Percentiles rank a stretch among this genome's conserved stretches.
phyloP scores from a whole-genome alignment of 2,797 vertebrate genomes.

The Tapirus indicus region DNA sequence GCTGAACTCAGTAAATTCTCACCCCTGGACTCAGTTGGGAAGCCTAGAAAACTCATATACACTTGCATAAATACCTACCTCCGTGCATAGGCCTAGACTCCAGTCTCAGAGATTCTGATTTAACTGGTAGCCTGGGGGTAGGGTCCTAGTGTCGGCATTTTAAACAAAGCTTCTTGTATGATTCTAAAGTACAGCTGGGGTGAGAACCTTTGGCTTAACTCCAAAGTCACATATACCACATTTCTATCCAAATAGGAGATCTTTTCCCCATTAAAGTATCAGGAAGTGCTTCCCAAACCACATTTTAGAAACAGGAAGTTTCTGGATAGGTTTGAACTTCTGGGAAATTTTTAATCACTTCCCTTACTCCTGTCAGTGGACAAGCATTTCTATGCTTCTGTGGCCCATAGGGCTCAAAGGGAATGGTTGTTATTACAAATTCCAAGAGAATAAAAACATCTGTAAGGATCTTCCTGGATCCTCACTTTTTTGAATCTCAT shows the following conservation, averaged over 20 bases:
- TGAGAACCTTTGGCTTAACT: not conserved
- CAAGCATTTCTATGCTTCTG: not conserved
- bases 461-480: not conserved
- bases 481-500: not conserved
- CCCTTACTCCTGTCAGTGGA: not conserved
- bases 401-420: not conserved
- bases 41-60: not conserved
- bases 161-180: not conserved
- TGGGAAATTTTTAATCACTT: slow-evolving; percentile 36
- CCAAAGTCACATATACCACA: not conserved
- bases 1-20: not conserved
- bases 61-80: not conserved
- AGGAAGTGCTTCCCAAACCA: slow-evolving; percentile 13
- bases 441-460: not conserved
- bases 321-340: slow-evolving; percentile 23
- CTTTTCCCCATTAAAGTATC: not conserved
- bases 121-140: not conserved
- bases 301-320: slow-evolving; percentile 40
- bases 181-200: not conserved
- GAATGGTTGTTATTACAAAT: not conserved
- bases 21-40: not conserved
- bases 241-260: not conserved
- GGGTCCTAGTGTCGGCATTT: not conserved
- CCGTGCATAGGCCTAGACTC: not conserved
- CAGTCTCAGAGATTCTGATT: not conserved